Evolutionary conservation across 2,888 invertebrate genomes (phyloP).

Genomic region (Carcina quercana): DNA sequence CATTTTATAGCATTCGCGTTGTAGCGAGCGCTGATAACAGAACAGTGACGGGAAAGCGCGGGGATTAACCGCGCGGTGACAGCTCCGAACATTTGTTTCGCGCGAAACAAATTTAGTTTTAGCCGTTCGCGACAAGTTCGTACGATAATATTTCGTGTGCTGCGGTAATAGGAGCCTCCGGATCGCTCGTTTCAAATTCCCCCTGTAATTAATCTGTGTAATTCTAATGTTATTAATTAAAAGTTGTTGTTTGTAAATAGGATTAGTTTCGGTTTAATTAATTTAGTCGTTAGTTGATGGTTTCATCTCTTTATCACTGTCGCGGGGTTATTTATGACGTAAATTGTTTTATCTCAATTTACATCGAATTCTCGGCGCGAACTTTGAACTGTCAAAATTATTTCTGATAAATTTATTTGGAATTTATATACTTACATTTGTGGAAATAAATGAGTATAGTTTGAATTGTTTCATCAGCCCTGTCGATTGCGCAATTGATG

Average conservation of each 20-base stretch:
- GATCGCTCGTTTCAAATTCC: neutral
- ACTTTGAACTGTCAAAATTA: conserved; percentile 4
- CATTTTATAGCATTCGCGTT: conserved; percentile 18
- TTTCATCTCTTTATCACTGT: neutral
- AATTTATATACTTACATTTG: too few relatives aligned
- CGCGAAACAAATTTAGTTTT: conserved; percentile 12
- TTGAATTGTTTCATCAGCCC: too few relatives aligned
- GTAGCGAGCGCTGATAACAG: conserved; percentile 13
- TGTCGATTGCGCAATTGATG: too few relatives aligned
- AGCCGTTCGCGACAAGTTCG: conserved; percentile 4
- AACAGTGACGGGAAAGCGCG: conserved; percentile 29
- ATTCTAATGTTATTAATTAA: conserved; percentile 5
- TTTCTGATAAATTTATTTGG: too few relatives aligned
- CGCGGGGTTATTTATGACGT: neutral
- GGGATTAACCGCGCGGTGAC: conserved; percentile 35
- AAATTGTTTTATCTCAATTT: too few relatives aligned
- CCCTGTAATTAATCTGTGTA: conserved; percentile 2
- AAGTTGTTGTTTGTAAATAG: neutral
- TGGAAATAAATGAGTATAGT: too few relatives aligned
- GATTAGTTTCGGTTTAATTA: conserved; percentile 1
- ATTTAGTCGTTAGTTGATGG: neutral
- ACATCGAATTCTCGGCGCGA: too few relatives aligned
- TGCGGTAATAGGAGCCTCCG: neutral
- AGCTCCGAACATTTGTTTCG: conserved; percentile 30
- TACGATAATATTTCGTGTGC: neutral